These are phyloP conservation scores for Nephrocerus scutellatus DNA, from an alignment of 2,888 invertebrate genomes.

Conservation along the genomic window DNA sequence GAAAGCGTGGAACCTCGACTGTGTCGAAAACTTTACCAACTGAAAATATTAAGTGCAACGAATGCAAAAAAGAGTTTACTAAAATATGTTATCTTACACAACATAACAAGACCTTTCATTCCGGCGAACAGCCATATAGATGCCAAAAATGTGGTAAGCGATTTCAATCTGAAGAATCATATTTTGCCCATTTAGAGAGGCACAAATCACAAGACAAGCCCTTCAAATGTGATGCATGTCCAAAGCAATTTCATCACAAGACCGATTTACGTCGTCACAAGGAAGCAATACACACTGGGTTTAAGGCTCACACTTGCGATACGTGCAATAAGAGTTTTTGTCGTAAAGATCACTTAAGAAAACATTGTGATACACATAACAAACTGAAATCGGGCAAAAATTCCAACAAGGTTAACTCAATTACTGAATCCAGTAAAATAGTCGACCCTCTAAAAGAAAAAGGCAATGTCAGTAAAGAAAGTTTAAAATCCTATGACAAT, in stretches of 20 bases:
- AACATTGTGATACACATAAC: constrained; percentile 74
- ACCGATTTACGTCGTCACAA: constrained; percentile 80
- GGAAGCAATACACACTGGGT: constrained; percentile 74
- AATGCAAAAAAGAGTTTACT: constrained; percentile 78
- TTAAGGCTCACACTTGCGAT: constrained; percentile 74
- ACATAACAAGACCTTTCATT: constrained; percentile 84
- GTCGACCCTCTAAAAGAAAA: too few relatives aligned
- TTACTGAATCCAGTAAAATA: too few relatives aligned
- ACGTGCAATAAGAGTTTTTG: constrained; percentile 83
- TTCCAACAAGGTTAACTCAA: too few relatives aligned
- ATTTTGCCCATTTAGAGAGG: constrained; percentile 66
- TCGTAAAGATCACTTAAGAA: constrained; percentile 85
- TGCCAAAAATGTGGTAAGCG: constrained; percentile 81
- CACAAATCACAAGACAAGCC: constrained; percentile 74
- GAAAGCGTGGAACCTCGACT: constrained; percentile 28
- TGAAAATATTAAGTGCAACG: constrained; percentile 59
- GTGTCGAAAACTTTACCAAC: constrained; percentile 32
- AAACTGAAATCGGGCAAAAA: too few relatives aligned
- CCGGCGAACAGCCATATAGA: constrained; percentile 78
- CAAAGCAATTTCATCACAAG: constrained; percentile 86
- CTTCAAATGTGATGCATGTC: constrained; percentile 76
- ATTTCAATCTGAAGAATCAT: constrained; percentile 64
- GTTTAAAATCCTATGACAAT: too few relatives aligned
- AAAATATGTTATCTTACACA: constrained; percentile 83
- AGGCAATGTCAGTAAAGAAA: too few relatives aligned